Evolutionary conservation across 1,140 invertebrate genomes (phyloP).

Genomic region (Andrena cerasifolii): DNA sequence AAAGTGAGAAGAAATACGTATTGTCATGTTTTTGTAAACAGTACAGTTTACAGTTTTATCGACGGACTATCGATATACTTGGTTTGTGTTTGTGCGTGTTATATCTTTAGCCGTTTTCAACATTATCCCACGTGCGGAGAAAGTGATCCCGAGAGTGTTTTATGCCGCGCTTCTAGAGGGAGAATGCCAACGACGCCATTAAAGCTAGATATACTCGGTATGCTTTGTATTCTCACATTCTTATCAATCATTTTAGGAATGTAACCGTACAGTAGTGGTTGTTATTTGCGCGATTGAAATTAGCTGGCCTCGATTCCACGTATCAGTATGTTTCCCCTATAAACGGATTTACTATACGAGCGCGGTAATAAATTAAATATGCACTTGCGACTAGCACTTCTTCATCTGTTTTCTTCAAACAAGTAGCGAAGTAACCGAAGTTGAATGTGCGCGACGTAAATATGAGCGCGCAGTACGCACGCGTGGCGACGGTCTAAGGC

Average conservation of each 20-base stretch:
- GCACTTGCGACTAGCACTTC: not conserved
- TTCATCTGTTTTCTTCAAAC: not conserved
- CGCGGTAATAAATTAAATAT: not conserved
- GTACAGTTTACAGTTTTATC: not conserved
- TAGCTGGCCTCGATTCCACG: too few species aligned
- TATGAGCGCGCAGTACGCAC: too few species aligned
- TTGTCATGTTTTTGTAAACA: not conserved
- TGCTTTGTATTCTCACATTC: slow-evolving; percentile 30
- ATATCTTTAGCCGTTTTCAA: not conserved
- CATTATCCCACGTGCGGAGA: not conserved
- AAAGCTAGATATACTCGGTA: slow-evolving; percentile 62
- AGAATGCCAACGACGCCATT: slow-evolving; percentile 69
- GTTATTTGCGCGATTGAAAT: not conserved
- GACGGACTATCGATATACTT: not conserved
- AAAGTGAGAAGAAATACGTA: not conserved
- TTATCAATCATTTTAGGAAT: not conserved
- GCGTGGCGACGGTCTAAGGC: not conserved
- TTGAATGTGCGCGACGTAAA: not conserved
- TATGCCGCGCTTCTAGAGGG: slow-evolving; percentile 17
- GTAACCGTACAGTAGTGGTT: not conserved
- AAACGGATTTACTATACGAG: not conserved
- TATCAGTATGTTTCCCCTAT: not conserved
- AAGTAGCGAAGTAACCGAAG: slow-evolving; percentile 14
- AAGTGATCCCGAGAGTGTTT: slow-evolving; percentile 20
- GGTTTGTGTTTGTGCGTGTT: slow-evolving; percentile 2